These are phyloP conservation scores for Mallotus villosus DNA, from an alignment of 2,797 vertebrate species.

Conservation along the genomic window DNA sequence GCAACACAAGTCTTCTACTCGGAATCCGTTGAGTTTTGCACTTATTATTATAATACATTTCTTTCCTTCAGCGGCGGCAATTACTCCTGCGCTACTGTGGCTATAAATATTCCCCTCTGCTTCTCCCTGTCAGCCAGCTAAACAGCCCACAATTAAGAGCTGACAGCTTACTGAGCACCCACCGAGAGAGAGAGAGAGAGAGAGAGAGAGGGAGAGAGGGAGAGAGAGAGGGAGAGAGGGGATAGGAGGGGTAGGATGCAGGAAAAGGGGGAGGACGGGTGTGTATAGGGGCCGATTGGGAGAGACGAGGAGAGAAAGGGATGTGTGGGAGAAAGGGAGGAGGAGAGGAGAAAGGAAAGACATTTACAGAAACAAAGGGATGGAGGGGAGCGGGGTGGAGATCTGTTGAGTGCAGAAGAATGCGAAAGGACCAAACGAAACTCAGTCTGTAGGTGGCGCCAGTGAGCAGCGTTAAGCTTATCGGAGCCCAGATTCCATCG, in stretches of 20 bases:
- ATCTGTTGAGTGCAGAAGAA: constrained; percentile 5
- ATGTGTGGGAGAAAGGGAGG: constrained; percentile 1
- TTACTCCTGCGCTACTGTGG: constrained; percentile 31
- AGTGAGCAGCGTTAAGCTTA: constrained; percentile 44
- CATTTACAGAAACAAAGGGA: constrained; percentile 18
- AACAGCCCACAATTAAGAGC: constrained; percentile 58
- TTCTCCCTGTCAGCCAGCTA: constrained; percentile 38
- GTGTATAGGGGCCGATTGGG: background rate
- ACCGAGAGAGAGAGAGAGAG: constrained; percentile 25
- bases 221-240: background rate
- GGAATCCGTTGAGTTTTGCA: constrained; percentile 20
- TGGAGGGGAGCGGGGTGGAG: constrained; percentile 33
- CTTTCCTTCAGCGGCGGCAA: constrained; percentile 38
- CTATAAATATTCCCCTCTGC: constrained; percentile 44
- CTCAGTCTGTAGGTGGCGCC: constrained; percentile 63
- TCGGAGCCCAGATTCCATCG: background rate
- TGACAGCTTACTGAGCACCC: constrained; percentile 38
- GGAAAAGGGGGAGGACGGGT: background rate
- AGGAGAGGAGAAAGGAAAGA: constrained; percentile 17
- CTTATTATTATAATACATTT: constrained; percentile 26
- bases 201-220: constrained; percentile 6
- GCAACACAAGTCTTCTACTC: background rate
- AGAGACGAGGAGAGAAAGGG: background rate
- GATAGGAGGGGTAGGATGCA: constrained; percentile 1
- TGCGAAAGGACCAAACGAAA: background rate